A percentile compares a stretch with the other conserved stretches of the same genome.
These are phyloP conservation scores for Ochlodes sylvanus DNA, from an alignment of 2,888 invertebrate genomes.

Conservation along the genomic window DNA sequence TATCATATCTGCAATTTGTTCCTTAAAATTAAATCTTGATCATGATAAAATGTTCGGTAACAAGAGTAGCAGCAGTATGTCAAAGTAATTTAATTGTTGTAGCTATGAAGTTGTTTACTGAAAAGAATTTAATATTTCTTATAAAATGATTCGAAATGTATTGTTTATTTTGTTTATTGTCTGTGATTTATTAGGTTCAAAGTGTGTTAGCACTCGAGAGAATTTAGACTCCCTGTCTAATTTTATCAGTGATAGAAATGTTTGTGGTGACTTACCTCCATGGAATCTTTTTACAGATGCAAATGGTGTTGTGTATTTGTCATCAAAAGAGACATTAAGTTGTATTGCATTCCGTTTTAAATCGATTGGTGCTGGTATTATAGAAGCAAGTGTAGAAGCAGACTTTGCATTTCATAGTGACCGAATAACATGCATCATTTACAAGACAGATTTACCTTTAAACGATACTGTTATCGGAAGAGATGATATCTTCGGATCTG, in stretches of 20 bases:
- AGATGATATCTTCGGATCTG: conserved; percentile 21
- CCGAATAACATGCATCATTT: conserved; percentile 6
- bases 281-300: conserved; percentile 16
- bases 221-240: background rate
- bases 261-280: conserved; percentile 22
- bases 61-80: background rate
- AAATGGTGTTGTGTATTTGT: conserved; percentile 14
- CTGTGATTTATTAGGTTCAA: background rate
- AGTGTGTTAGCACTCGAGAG: background rate
- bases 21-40: conserved; percentile 40
- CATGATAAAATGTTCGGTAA: conserved; percentile 24
- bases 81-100: conserved; percentile 47
- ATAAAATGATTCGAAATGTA: conserved; percentile 15
- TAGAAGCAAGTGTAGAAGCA: conserved; percentile 20
- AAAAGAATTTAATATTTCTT: conserved; percentile 9
- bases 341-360: conserved; percentile 25
- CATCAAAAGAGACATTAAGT: conserved; percentile 16
- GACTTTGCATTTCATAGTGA: conserved; percentile 18
- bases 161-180: background rate
- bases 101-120: conserved; percentile 23
- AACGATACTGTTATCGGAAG: conserved; percentile 27
- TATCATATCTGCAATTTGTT: conserved; percentile 31
- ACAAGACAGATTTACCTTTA: conserved; percentile 10
- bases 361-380: background rate
- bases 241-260: conserved; percentile 9